Evolutionary conservation across 2,888 invertebrate species (phyloP).

Genomic region (Drosophila phalerata): DNA sequence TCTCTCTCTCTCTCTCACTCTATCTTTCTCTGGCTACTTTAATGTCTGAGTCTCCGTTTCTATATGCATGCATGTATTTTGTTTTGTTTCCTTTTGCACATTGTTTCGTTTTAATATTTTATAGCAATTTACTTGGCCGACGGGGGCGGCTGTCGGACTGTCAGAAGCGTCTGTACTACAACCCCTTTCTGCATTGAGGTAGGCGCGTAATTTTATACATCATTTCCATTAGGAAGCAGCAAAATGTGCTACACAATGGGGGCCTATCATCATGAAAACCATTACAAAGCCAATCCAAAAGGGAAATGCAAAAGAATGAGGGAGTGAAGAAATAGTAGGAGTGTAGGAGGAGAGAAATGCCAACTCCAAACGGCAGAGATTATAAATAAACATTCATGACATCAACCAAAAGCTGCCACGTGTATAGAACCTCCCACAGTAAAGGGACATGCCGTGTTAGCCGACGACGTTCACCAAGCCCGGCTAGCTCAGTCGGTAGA

Average conservation of each 20-base stretch:
- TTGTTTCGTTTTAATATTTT: constrained; percentile 77
- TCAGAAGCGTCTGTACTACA: constrained; percentile 15
- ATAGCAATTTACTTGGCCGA: constrained; percentile 64
- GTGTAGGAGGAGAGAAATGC: background rate
- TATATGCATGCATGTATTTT: constrained; percentile 51
- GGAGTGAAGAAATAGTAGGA: background rate
- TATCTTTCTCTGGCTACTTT: background rate
- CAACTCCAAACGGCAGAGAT: background rate
- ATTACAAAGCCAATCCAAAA: constrained; percentile 25
- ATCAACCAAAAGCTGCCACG: background rate
- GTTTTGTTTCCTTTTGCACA: constrained; percentile 72
- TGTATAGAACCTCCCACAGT: constrained; percentile 18
- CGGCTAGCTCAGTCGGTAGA: constrained; percentile 81
- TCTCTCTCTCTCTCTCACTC: background rate
- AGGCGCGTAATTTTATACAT: constrained; percentile 73
- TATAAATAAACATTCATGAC: constrained; percentile 17
- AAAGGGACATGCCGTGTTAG: constrained; percentile 26
- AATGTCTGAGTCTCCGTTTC: constrained; percentile 40
- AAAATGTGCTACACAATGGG: constrained; percentile 41
- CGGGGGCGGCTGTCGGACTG: constrained; percentile 23
- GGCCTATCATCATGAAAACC: constrained; percentile 32
- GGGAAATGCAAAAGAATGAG: background rate
- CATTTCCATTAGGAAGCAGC: constrained; percentile 70
- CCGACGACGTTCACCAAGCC: constrained; percentile 24
- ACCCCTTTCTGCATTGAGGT: constrained; percentile 53